These are phyloP conservation scores for Melanotus villosus DNA, from an alignment of 2,888 invertebrate species.

Conservation along the genomic window DNA sequence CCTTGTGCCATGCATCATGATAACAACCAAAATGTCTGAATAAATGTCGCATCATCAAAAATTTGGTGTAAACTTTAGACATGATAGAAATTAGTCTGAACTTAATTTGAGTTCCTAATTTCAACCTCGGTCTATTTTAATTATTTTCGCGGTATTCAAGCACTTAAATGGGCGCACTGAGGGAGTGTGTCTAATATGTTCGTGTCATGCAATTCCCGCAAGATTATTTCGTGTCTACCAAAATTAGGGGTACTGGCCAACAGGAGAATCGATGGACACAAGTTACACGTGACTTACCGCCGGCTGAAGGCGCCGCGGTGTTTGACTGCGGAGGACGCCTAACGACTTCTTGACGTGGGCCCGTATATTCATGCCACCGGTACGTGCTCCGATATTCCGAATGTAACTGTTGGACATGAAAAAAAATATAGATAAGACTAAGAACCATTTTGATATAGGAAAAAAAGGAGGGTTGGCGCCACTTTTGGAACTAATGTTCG, in stretches of 20 bases:
- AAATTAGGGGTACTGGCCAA: background rate
- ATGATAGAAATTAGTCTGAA: too few species aligned
- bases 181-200: background rate
- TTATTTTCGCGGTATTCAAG: background rate
- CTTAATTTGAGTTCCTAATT: too few species aligned
- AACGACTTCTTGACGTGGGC: constrained; percentile 81
- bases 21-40: too few species aligned
- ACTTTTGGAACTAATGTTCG: background rate
- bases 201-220: constrained; percentile 16
- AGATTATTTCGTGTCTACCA: background rate
- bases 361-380: constrained; percentile 94
- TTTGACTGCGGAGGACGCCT: constrained; percentile 74
- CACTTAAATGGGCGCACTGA: background rate
- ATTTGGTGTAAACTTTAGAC: too few species aligned
- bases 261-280: constrained; percentile 23
- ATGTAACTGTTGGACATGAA: constrained; percentile 79
- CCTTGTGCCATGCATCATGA: too few species aligned
- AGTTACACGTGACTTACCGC: constrained; percentile 53
- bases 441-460: background rate
- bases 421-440: background rate
- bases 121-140: too few species aligned
- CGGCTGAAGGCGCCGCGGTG: constrained; percentile 58
- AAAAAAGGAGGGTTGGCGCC: too few species aligned
- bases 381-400: constrained; percentile 96
- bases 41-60: too few species aligned